Evolutionary conservation across 2,888 invertebrate species (phyloP), one percentile per base, ranked within the genome.

Genomic region (Diarsia brunnea): DNA sequence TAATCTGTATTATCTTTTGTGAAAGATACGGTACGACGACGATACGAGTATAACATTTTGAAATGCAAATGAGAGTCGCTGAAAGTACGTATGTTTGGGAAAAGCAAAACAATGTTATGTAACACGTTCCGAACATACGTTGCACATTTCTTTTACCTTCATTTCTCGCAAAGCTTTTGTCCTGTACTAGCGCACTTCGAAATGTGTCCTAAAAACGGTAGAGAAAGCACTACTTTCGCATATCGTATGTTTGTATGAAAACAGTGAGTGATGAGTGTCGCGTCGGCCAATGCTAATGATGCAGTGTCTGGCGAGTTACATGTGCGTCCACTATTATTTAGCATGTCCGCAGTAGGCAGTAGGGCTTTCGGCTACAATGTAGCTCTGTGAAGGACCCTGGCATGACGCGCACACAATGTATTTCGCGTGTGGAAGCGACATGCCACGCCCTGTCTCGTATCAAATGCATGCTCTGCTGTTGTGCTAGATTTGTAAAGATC

Each of bases 51-150:
- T 80, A 75, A 82, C 75, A 78, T 84, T 85, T 85, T 81, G 69
- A 81, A 78, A 87, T 84, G 86, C 78, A 87, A 87, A 87, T 84
- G 78, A 73, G 75, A 65, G 21, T 64, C 60, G 76, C 77, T 73
- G 75, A 76, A 73, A 84, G 76, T 82, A 84, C 73, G 73, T 73
- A 73, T 80, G 83, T 75, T 86, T 79, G 70, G 70, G 79, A 74
- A 82, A 80, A 88, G 76, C 79, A 84, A 81, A 88, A 87, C 84
- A 81, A 66, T 78, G 84, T 87, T 84, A 87, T 69, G 71, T 80
- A 86, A 84, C 79, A 73, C 73, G 81, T 86, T 73, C 76, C 82
- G 76, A 67, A 67, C 66, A 75, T 63, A 66, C 77, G 74, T 69
- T 84, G 85, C 87, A 83, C 81, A 81, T 86, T 85, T 79, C 31